A percentile compares a stretch with the other conserved stretches of the same genome.
phyloP scores from a whole-genome alignment of 2,113 vertebrate genomes.

The Myrmecophaga tridactyla region DNA sequence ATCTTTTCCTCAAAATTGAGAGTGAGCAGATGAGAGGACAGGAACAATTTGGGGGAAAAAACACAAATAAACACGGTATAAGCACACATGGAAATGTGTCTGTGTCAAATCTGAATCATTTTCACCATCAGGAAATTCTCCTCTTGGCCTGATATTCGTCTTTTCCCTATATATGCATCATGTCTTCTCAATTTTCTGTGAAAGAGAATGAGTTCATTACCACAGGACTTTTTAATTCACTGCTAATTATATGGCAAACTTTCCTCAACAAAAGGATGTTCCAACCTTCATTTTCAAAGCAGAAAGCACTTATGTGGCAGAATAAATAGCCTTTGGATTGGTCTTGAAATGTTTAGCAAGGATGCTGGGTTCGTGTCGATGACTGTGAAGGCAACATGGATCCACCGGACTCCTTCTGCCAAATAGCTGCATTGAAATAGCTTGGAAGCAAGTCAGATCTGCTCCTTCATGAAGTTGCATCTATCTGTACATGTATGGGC shows the following conservation, averaged over 20 bases:
- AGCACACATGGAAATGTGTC: constrained; percentile 25
- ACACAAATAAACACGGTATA: constrained; percentile 56
- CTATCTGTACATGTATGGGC: constrained; percentile 72
- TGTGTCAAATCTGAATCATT: constrained; percentile 40
- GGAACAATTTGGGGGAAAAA: constrained; percentile 6
- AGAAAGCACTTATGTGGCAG: neutral
- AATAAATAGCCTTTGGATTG: neutral
- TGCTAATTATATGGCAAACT: constrained; percentile 27
- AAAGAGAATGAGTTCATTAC: constrained; percentile 49
- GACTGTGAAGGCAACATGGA: neutral
- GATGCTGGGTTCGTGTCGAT: neutral
- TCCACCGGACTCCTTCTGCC: neutral
- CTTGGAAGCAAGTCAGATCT: constrained; percentile 23
- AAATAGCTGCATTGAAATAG: constrained; percentile 26
- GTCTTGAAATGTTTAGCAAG: neutral
- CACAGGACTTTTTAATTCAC: constrained; percentile 13
- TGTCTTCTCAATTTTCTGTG: constrained; percentile 51
- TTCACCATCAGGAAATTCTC: constrained; percentile 41
- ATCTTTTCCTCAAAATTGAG: constrained; percentile 33
- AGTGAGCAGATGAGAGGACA: neutral
- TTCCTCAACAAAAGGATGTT: neutral
- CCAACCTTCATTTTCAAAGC: neutral
- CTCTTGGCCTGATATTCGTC: constrained; percentile 40
- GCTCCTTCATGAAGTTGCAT: constrained; percentile 49
- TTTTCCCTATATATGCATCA: neutral